Base-by-base conservation (phyloP, 2,888 invertebrate species). In the Meghimatium bilineatum region DNA sequence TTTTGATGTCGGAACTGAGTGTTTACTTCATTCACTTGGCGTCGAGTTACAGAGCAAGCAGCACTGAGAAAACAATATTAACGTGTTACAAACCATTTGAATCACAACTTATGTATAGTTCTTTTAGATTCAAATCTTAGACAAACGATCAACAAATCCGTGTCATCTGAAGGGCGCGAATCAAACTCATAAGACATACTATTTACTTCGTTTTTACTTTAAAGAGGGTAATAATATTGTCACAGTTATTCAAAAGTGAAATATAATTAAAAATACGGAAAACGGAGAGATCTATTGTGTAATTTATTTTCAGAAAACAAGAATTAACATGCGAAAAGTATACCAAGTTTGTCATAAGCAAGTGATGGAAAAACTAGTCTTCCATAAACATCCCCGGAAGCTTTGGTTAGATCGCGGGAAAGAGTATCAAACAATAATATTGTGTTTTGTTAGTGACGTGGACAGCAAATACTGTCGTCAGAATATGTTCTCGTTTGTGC, bases 381-480 rank as follows among this genome's bases (percentile, higher is more conserved):
- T 6, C 29, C 60, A 26, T 60, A 44, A 8, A 60, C 76, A 12
- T 12, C 34, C 66, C 78, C 78, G 78, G 78, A 78, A 78, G 67
- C 10, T 66, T 5, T 32, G n/a, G 5, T 5, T 14, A 60, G 38
- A 63, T 20, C 17, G 78, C 78, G 78, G 78, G 78, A 78, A 78
- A 78, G 38, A 29, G 29, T 66, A 20, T 20, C 29, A 77, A 60
- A 26, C 17, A 49, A 49, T 32, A 44, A 44, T 12, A 26, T 0
- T 78, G 66, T 44, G 36, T 32, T 56, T 63, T 67, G 38, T 29
- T 44, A 12, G 66, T 78, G 78, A 78, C 78, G 78, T 78, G 29
- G 78, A 67, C 78, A 38, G 38, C 60, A 38, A 29, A 32, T 44
- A 8, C 20, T 49, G 66, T 32, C 76, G 60, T 60, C 76, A 76